phyloP scores from a whole-genome alignment of 2,888 invertebrate genomes.

The Scaptomyza reducta region DNA sequence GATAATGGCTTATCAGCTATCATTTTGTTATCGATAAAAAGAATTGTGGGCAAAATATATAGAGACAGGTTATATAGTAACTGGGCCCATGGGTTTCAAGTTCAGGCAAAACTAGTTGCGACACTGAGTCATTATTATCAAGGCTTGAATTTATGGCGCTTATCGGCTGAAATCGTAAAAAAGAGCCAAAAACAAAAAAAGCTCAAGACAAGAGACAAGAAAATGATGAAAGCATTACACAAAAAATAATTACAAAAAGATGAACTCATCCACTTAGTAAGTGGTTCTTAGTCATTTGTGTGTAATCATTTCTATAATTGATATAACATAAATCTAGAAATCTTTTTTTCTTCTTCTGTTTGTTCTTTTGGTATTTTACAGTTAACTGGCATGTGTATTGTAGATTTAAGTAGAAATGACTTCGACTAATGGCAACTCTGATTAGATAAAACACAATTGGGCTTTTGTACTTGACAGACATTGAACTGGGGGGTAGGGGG shows the following conservation, averaged over 20 bases:
- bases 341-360: not conserved
- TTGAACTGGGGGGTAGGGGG: not conserved
- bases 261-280: conserved; percentile 30
- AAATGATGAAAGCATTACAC: conserved; percentile 45
- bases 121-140: conserved; percentile 35
- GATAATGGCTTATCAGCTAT: conserved; percentile 62
- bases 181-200: not conserved
- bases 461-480: conserved; percentile 10
- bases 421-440: conserved; percentile 29
- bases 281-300: conserved; percentile 13
- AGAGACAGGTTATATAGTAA: conserved; percentile 2
- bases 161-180: conserved; percentile 19
- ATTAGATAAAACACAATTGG: conserved; percentile 48
- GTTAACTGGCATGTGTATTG: not conserved
- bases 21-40: conserved; percentile 62
- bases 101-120: conserved; percentile 34
- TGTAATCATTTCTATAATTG: conserved; percentile 49
- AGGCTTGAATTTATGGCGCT: conserved; percentile 14
- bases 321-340: conserved; percentile 41
- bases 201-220: conserved; percentile 5
- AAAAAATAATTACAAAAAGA: conserved; percentile 37
- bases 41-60: conserved; percentile 6
- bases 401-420: conserved; percentile 27
- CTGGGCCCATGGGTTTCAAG: conserved; percentile 49
- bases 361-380: not conserved